phyloP scores from a whole-genome alignment of 2,113 vertebrate genomes.

The Pseudorectes ferrugineus region DNA sequence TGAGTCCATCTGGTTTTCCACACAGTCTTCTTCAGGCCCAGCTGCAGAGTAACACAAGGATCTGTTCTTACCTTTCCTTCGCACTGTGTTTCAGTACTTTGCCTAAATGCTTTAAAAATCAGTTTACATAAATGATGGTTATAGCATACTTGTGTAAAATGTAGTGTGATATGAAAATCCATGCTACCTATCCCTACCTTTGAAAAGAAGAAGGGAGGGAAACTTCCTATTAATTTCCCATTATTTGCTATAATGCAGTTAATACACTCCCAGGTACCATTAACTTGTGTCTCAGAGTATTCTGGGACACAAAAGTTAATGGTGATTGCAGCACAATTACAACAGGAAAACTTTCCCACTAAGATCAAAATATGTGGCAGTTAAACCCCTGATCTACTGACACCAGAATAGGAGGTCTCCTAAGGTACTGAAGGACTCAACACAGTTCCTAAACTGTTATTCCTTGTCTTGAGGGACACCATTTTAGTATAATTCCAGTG shows the following conservation, averaged over 20 bases:
- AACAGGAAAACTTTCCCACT: background rate
- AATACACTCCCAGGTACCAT: background rate
- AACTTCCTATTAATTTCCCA: background rate
- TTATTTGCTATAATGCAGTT: background rate
- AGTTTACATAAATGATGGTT: background rate
- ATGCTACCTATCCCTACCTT: background rate
- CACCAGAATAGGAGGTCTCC: background rate
- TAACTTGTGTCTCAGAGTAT: background rate
- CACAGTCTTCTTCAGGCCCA: background rate
- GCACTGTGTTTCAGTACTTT: background rate
- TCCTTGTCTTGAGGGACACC: background rate
- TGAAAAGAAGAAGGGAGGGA: background rate
- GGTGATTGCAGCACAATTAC: background rate
- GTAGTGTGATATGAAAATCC: background rate
- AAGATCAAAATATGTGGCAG: background rate
- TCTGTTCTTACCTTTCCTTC: background rate
- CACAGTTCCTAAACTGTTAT: background rate
- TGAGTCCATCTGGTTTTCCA: background rate
- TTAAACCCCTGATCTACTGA: background rate
- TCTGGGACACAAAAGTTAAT: background rate
- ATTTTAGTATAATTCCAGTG: background rate
- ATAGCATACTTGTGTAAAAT: background rate
- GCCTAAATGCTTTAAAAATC: background rate
- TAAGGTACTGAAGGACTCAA: background rate
- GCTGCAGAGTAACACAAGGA: background rate